Conservation (phyloP, 2,888 invertebrate genomes). For the Molorchus minor region DNA sequence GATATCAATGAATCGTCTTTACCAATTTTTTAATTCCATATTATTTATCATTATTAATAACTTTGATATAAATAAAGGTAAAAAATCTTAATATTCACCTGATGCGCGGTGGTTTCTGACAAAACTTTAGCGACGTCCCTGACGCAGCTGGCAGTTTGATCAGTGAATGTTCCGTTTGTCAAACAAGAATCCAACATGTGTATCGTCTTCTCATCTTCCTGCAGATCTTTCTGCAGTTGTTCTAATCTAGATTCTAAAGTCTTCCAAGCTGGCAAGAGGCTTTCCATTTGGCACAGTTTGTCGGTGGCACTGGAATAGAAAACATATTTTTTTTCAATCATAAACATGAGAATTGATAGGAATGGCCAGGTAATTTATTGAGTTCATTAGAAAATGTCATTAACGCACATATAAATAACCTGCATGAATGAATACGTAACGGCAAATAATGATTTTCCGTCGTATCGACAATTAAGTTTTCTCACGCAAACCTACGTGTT, state of each 20-base stretch:
- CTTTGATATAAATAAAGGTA: too few species aligned
- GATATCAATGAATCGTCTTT: background rate
- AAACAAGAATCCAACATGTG: constrained; percentile 65
- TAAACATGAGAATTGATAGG: background rate
- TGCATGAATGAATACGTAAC: constrained; percentile 46
- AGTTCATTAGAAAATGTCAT: constrained; percentile 23
- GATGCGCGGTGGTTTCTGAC: constrained; percentile 63
- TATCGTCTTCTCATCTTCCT: constrained; percentile 74
- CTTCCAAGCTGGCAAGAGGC: constrained; percentile 76
- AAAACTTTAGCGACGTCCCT: constrained; percentile 68
- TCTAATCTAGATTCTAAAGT: constrained; percentile 80
- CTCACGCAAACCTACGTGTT: constrained; percentile 50
- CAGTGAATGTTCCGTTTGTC: constrained; percentile 59
- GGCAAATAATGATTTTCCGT: constrained; percentile 44
- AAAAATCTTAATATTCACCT: too few species aligned
- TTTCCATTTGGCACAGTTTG: constrained; percentile 76
- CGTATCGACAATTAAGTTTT: constrained; percentile 44
- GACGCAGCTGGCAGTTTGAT: constrained; percentile 67
- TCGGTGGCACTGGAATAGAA: constrained; percentile 71
- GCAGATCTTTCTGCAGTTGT: constrained; percentile 79
- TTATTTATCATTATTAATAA: too few species aligned
- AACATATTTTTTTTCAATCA: constrained; percentile 6
- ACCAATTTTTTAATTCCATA: too few species aligned
- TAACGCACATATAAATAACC: constrained; percentile 28
- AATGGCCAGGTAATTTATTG: background rate